These are phyloP conservation scores for Dendrocincla tyrannina DNA, from an alignment of 2,797 vertebrate species.

Conservation along the genomic window DNA sequence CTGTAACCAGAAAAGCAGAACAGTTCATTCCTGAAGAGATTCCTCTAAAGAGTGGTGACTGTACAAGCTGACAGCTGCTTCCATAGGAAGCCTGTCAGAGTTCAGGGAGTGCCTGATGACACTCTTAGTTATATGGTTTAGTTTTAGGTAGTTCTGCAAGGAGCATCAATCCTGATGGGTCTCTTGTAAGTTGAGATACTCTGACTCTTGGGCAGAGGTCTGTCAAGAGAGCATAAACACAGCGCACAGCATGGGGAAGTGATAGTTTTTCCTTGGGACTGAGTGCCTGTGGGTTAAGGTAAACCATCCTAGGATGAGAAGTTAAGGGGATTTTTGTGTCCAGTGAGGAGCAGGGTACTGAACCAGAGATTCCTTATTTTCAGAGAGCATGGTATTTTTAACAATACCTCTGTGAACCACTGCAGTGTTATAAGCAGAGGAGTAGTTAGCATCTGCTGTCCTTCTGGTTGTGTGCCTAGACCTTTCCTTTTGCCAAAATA, in stretches of 20 bases:
- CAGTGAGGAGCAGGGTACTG: not conserved
- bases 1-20: not conserved
- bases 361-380: not conserved
- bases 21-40: not conserved
- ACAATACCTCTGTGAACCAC: not conserved
- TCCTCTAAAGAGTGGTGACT: not conserved
- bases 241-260: not conserved
- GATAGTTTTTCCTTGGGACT: not conserved
- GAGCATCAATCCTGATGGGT: not conserved
- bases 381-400: not conserved
- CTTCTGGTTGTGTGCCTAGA: not conserved
- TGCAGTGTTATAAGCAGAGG: not conserved
- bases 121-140: not conserved
- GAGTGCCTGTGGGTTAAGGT: not conserved
- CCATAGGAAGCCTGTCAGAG: not conserved
- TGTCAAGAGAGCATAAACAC: not conserved
- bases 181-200: not conserved
- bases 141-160: not conserved
- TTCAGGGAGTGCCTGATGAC: not conserved
- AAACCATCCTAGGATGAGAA: accelerated
- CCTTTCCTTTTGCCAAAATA: not conserved
- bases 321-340: not conserved
- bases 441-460: not conserved
- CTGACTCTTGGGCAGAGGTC: not conserved
- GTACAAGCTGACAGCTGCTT: not conserved